A percentile compares a stretch with the other conserved stretches of the same genome.
Conservation (phyloP, 2,888 invertebrate species). For the Gryllus longicercus region DNA sequence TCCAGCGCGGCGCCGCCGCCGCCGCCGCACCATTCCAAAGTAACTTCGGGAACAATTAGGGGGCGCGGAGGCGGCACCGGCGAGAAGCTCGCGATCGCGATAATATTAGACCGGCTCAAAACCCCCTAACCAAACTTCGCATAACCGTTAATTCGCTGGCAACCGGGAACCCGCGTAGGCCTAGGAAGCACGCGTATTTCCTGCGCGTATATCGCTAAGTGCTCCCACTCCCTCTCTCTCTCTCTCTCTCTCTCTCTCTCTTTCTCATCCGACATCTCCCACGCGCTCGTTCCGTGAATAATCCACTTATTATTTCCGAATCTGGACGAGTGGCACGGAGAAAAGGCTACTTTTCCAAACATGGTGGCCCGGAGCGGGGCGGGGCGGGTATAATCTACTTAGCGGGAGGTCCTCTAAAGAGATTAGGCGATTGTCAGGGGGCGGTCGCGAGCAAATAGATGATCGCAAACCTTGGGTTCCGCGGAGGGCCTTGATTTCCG, state of each 20-base stretch:
- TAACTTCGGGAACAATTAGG: not conserved
- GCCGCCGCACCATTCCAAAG: not conserved
- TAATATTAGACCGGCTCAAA: slow-evolving; percentile 8
- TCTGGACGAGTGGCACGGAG: not conserved
- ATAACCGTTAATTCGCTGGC: not conserved
- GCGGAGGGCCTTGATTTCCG: not conserved
- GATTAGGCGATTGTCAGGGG: not conserved
- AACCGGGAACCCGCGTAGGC: not conserved
- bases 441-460: not conserved
- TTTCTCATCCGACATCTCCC: not conserved
- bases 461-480: not conserved
- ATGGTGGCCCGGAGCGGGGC: not conserved
- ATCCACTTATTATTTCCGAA: not conserved
- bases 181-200: not conserved
- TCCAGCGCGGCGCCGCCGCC: not conserved
- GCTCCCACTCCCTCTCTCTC: not conserved
- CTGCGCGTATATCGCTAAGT: not conserved
- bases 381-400: not conserved
- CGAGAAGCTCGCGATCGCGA: not conserved
- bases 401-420: not conserved
- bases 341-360: not conserved
- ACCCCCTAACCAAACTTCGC: slow-evolving; percentile 6
- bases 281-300: not conserved
- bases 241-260: not conserved
- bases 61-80: not conserved